phyloP scores from a whole-genome alignment of 2,113 vertebrate species.

The Callorhinus ursinus region DNA sequence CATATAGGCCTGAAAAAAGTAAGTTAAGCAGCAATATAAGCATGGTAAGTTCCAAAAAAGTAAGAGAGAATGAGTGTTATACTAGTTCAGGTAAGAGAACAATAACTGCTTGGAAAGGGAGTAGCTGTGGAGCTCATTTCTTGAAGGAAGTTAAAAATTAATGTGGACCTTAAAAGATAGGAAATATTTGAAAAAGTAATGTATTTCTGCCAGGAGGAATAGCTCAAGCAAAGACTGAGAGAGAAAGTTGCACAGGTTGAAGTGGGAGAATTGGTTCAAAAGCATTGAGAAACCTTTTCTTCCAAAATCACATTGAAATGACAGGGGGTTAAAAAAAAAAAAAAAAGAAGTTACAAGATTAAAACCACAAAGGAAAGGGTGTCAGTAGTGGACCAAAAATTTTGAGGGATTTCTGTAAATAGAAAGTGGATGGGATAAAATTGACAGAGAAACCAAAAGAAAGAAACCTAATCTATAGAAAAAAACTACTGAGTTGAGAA shows the following conservation, averaged over 20 bases:
- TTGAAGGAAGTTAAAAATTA: constrained; percentile 25
- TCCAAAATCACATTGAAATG: background rate
- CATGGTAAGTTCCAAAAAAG: background rate
- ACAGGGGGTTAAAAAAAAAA: background rate
- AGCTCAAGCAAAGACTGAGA: background rate
- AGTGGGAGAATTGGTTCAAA: background rate
- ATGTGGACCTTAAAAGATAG: background rate
- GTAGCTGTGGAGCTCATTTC: background rate
- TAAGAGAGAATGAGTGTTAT: background rate
- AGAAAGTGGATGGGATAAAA: constrained; percentile 44
- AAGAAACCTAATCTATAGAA: background rate
- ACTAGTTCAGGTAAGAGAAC: background rate
- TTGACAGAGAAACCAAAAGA: constrained; percentile 47
- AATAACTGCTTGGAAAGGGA: background rate
- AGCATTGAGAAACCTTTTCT: background rate
- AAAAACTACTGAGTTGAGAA: background rate
- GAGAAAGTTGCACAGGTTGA: background rate
- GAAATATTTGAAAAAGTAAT: background rate
- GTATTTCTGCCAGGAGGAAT: background rate
- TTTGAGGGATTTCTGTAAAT: constrained; percentile 37
- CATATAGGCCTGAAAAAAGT: background rate
- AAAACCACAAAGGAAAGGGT: background rate
- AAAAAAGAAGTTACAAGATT: background rate
- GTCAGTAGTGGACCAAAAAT: background rate
- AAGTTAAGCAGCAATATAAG: background rate